Evolutionary conservation across 2,797 vertebrate species (phyloP), one percentile per base, ranked within the genome.

Genomic region (Danio aesculapii): DNA sequence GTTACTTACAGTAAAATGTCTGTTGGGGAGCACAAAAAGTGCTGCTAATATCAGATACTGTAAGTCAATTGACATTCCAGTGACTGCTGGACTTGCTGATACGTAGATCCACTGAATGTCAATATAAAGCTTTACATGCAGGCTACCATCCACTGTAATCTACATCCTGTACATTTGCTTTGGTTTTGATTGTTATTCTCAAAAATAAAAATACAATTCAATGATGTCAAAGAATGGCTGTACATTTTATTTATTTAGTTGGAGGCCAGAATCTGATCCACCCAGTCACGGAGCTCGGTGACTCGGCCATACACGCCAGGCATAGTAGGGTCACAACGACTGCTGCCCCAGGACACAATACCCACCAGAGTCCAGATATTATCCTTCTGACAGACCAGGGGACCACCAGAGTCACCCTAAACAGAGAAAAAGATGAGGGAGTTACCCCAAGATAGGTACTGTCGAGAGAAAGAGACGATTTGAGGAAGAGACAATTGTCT

Each of bases 301-400:
- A 95, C 95, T 0, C 93, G 92, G 57, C 93, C 83, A 0, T 96
- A 95, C 63, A 95, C 92, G 0, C 55, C 91, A 0, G 95, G 92
- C 0, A 46, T 88, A 16, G 57, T 19, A 30, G 91, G 85, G 66
- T 88, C 87, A 73, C 95, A 95, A 4, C 16, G 74, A 84, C 89
- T 86, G 88, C 94, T 96, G 83, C 95, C 95, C 95, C 95, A 95
- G 55, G 95, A 96, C 61, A 95, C 91, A 0, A 96, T 95, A 75
- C 95, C 95, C 12, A 94, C 95, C 90, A 96, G 90, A 30, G 90
- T 94, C 95, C 95, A 96, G 73, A 62, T 83, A 0, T 88, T 84
- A n/a, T 89, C 82, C 81, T 92, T 92, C 89, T 95, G 61, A 84
- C 94, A 96, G 87, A 96, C 94, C 87, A 97, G 92, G 8, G 95